Conservation (phyloP, 2,797 vertebrate genomes). For the Sternarchorhynchus goeldii region DNA sequence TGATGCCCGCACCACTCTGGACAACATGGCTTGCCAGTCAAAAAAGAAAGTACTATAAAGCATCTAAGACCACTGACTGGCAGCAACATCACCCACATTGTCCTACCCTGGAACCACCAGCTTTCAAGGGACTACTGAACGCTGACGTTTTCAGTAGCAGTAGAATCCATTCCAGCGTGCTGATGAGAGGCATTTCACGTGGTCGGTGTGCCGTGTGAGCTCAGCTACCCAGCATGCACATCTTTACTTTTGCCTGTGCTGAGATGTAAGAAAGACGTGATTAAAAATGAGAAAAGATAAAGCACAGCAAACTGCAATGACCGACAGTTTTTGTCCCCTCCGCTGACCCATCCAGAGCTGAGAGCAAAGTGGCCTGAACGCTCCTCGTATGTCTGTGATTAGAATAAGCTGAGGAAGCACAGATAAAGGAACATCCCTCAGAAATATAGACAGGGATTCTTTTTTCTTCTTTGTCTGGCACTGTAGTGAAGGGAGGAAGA, state of each 20-base stretch:
- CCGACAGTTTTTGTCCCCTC: not conserved
- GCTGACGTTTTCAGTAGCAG: not conserved
- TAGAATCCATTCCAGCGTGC: not conserved
- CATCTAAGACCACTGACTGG: not conserved
- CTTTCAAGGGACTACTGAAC: not conserved
- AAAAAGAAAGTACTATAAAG: not conserved
- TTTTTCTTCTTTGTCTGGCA: slow-evolving; percentile 38
- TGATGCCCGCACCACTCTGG: slow-evolving; percentile 5
- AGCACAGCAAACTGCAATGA: not conserved
- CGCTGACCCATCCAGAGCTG: not conserved
- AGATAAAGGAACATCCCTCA: not conserved
- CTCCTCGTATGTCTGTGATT: not conserved
- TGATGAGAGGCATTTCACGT: not conserved
- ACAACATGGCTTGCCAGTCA: slow-evolving; percentile 1
- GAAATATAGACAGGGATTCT: slow-evolving; percentile 49
- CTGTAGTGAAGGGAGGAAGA: slow-evolving; percentile 36
- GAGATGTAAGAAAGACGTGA: too few species aligned
- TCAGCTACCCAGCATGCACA: too few species aligned
- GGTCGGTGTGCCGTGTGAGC: not conserved
- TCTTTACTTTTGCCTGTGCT: too few species aligned
- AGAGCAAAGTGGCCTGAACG: not conserved
- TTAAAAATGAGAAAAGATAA: not conserved
- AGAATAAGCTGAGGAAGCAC: not conserved
- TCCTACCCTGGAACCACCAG: too few species aligned
- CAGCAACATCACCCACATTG: not conserved